Evolutionary conservation across 2,113 vertebrate genomes (phyloP), one percentile per base, ranked within the genome.

Genomic region (Micronycteris hirsuta): DNA sequence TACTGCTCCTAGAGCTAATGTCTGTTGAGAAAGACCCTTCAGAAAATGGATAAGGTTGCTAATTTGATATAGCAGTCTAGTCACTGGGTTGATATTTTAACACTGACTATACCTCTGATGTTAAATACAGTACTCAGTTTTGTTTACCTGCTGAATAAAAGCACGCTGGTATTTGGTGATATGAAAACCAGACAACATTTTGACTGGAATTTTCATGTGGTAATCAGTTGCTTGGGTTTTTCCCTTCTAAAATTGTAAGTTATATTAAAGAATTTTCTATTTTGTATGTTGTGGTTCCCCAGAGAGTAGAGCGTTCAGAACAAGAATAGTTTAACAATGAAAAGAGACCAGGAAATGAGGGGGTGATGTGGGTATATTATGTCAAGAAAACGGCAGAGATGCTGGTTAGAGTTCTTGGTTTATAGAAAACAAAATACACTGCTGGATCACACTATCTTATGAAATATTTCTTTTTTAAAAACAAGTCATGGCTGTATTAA

Each of bases 201-300:
- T 90, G 70, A 76, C 84, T 78, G 52, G 67, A 86, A 76, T 81
- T 58, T 97, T 85, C 16, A 74, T 83, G 94, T 95, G n/a, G 85
- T 49, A 67, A 58, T 86, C 20, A 89, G 54, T 74, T 86, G 43
- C 76, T 88, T 90, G 65, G 97, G 96, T 41, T 95, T 97, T 95
- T 89, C 87, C 84, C 58, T 94, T 93, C 67, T 95, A 92, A 95
- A 96, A 90, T 93, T 85, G 10, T 77, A 49, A 86, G 12, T 78
- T 89, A 47, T 93, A 38, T 68, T 92, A 89, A 77, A 90, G 47
- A 84, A 90, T 71, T 94, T 96, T 90, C 93, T 98, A 71, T 95
- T 93, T 93, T 95, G 63, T 74, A 15, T 71, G 10, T 86, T 93
- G 45, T 2, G 5, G 43, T 47, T 96, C 87, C 78, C 56, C 71